Conservation (phyloP, 2,113 vertebrate genomes). For the Oryzias melastigma region DNA sequence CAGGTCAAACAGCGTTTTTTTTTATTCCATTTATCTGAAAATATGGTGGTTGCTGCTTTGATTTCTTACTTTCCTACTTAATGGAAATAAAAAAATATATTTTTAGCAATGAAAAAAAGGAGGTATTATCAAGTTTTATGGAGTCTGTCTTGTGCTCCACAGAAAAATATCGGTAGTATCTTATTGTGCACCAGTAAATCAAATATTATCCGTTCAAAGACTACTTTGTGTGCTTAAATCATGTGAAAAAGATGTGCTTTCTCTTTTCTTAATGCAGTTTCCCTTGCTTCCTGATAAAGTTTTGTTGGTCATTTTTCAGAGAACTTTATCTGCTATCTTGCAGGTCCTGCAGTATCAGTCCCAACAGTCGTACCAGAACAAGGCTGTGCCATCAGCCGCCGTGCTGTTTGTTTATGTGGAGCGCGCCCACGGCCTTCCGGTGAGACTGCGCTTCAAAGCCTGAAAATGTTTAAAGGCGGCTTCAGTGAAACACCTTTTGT, state of each 20-base stretch:
- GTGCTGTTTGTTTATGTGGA: conserved; percentile 86
- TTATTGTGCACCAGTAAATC: too few relatives aligned
- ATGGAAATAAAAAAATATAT: too few relatives aligned
- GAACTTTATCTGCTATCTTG: not conserved
- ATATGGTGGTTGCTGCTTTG: not conserved
- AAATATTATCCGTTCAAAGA: too few relatives aligned
- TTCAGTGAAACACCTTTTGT: not conserved
- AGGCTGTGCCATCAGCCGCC: conserved; percentile 78
- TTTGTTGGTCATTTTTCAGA: not conserved
- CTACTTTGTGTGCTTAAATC: too few relatives aligned
- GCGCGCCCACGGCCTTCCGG: conserved; percentile 81
- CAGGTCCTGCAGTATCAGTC: conserved; percentile 83
- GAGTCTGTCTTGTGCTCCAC: too few relatives aligned
- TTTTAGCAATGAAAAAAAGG: too few relatives aligned
- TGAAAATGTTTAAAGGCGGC: too few relatives aligned
- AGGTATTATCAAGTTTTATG: too few relatives aligned
- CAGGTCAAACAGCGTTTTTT: conserved; percentile 70
- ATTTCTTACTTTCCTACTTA: too few relatives aligned
- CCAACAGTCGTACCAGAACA: conserved; percentile 82
- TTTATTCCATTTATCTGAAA: not conserved
- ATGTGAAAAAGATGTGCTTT: too few relatives aligned
- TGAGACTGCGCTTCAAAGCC: conserved; percentile 64
- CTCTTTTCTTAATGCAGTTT: too few relatives aligned
- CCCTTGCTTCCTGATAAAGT: not conserved
- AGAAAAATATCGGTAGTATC: too few relatives aligned